Evolutionary conservation across 2,797 vertebrate genomes (phyloP).

Genomic region (Pelochelys cantorii): DNA sequence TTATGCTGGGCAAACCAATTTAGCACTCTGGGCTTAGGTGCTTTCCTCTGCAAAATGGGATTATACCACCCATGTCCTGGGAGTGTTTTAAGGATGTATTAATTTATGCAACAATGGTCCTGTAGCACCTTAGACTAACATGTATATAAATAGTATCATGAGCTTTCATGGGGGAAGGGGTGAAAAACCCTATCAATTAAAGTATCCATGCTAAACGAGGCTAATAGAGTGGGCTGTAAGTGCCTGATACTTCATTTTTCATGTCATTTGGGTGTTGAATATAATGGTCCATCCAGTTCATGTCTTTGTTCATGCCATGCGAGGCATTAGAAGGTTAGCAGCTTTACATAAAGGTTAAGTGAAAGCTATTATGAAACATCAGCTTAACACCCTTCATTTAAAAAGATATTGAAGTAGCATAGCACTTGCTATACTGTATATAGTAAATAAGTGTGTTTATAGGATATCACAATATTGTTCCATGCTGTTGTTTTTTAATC

Average conservation of each 20-base stretch:
- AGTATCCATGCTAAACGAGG: too few species aligned
- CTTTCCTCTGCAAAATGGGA: not conserved
- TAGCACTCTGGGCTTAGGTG: not conserved
- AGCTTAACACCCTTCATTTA: not conserved
- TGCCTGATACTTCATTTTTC: too few species aligned
- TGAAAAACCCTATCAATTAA: too few species aligned
- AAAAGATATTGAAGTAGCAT: accelerated
- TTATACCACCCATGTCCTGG: not conserved
- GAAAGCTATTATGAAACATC: conserved; percentile 53
- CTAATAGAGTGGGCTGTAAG: too few species aligned
- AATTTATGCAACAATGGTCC: not conserved
- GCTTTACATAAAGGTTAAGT: conserved; percentile 57
- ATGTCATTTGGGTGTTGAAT: too few species aligned
- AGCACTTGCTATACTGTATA: not conserved
- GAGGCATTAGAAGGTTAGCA: conserved; percentile 69
- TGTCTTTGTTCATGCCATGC: too few species aligned
- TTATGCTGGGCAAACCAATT: not conserved
- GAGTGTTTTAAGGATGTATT: conserved; percentile 20
- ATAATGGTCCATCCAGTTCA: too few species aligned
- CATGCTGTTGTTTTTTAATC: accelerated
- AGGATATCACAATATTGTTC: accelerated
- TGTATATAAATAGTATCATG: too few species aligned
- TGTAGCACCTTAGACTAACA: too few species aligned
- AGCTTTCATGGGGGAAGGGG: too few species aligned
- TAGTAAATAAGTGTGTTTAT: not conserved